Conservation (phyloP, 2,797 vertebrate genomes). For the Allobates femoralis region DNA sequence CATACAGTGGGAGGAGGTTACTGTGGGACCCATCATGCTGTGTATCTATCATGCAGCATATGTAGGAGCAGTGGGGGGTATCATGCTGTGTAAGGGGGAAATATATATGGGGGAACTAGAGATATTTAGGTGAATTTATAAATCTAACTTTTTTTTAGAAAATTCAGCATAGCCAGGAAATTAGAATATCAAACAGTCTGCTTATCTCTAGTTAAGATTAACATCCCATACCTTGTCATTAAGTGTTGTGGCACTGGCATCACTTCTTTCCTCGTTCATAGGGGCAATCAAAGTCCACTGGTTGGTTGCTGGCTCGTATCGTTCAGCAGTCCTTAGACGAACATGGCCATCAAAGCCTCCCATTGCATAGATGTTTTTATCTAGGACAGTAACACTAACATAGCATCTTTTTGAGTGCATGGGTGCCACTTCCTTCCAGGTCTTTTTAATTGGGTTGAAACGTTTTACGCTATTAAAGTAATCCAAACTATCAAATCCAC, state of each 20-base stretch:
- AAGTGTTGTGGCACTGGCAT: constrained; percentile 79
- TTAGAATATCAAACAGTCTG: too few relatives aligned
- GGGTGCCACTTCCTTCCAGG: constrained; percentile 81
- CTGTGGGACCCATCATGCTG: too few relatives aligned
- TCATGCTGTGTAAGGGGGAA: too few relatives aligned
- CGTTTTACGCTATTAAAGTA: constrained; percentile 79
- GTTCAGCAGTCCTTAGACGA: constrained; percentile 79
- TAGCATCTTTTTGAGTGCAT: constrained; percentile 84
- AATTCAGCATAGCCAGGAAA: too few relatives aligned
- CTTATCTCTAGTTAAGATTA: neutral
- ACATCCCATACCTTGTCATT: constrained; percentile 73
- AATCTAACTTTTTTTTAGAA: too few relatives aligned
- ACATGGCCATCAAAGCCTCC: constrained; percentile 80
- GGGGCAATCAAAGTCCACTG: constrained; percentile 82
- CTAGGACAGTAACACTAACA: constrained; percentile 78
- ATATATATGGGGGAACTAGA: too few relatives aligned
- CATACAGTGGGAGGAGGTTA: too few relatives aligned
- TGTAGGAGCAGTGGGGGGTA: too few relatives aligned
- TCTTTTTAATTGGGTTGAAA: constrained; percentile 75
- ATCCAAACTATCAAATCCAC: constrained; percentile 79
- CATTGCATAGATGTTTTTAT: constrained; percentile 82
- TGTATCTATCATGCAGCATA: too few relatives aligned
- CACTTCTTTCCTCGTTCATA: constrained; percentile 80
- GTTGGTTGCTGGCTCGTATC: constrained; percentile 80
- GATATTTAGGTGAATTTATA: too few relatives aligned